Percentiles rank a stretch among this genome's conserved stretches.
These are phyloP conservation scores for Gopherus flavomarginatus DNA, from an alignment of 2,113 vertebrate species.

Conservation along the genomic window DNA sequence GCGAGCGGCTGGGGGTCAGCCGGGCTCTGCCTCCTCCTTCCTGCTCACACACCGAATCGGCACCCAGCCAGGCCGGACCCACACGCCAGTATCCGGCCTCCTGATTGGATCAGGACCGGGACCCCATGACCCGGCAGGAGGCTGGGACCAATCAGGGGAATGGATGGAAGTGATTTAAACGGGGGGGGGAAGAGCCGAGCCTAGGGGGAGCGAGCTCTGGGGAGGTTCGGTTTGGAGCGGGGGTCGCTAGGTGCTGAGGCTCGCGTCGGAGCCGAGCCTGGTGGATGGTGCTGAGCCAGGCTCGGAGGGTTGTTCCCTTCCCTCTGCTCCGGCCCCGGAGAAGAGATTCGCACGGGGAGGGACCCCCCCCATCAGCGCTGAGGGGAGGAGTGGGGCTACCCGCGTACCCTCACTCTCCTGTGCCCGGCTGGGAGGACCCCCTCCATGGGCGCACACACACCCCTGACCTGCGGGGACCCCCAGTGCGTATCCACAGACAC, in stretches of 20 bases:
- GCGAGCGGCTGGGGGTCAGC: conserved; percentile 24
- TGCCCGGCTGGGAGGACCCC: neutral
- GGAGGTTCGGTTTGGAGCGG: neutral
- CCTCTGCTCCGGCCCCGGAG: neutral
- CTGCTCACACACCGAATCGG: conserved; percentile 66
- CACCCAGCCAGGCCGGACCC: conserved; percentile 74
- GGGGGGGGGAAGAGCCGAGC: neutral
- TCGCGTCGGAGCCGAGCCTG: neutral
- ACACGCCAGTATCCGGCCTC: conserved; percentile 76
- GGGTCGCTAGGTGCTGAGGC: neutral
- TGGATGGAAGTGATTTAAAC: conserved; percentile 75
- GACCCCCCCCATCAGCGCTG: neutral
- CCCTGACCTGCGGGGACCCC: neutral
- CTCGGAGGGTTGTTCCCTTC: neutral
- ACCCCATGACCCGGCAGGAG: conserved; percentile 23
- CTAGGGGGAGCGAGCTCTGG: neutral
- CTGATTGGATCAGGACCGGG: conserved; percentile 53
- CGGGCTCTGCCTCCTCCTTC: conserved; percentile 17
- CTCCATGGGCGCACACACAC: neutral
- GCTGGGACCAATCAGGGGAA: conserved; percentile 61
- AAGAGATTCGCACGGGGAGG: no score
- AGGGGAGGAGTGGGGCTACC: neutral
- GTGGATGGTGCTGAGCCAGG: no score
- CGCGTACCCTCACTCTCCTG: no score
- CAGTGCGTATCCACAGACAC: no score